These are phyloP conservation scores for Lepus townsendii DNA, from an alignment of 2,797 vertebrate genomes.

Conservation along the genomic window DNA sequence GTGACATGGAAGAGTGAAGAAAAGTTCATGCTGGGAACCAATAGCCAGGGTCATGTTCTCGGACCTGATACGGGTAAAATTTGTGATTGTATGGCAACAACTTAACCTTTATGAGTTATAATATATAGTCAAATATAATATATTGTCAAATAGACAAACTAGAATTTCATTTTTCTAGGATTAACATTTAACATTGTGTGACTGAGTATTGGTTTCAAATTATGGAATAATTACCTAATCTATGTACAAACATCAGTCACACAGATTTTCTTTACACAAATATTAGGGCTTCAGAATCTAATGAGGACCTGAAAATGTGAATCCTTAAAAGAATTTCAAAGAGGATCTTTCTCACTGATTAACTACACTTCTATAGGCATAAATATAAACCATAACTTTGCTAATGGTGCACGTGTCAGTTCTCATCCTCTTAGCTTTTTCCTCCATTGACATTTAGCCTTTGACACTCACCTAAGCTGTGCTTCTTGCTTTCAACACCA, in stretches of 20 bases:
- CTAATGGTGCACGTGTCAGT: neutral
- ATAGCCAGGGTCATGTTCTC: neutral
- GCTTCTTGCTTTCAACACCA: neutral
- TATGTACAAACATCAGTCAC: neutral
- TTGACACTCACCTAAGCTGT: neutral
- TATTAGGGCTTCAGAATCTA: neutral
- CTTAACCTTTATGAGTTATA: neutral
- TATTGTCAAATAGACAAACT: neutral
- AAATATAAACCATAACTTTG: neutral
- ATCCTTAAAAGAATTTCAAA: neutral
- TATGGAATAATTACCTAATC: neutral
- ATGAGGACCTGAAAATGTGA: neutral
- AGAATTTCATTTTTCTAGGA: neutral
- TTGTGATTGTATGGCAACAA: neutral
- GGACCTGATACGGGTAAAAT: neutral
- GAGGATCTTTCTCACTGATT: neutral
- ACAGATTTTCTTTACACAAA: neutral
- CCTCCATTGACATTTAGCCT: neutral
- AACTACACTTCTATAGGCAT: neutral
- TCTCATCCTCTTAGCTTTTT: neutral
- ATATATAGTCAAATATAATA: neutral
- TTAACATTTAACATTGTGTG: neutral
- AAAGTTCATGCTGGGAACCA: neutral
- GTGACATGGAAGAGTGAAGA: neutral
- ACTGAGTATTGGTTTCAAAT: neutral